Evolutionary conservation across 2,797 vertebrate genomes (phyloP).

Genomic region (Phoxinus dragarum): DNA sequence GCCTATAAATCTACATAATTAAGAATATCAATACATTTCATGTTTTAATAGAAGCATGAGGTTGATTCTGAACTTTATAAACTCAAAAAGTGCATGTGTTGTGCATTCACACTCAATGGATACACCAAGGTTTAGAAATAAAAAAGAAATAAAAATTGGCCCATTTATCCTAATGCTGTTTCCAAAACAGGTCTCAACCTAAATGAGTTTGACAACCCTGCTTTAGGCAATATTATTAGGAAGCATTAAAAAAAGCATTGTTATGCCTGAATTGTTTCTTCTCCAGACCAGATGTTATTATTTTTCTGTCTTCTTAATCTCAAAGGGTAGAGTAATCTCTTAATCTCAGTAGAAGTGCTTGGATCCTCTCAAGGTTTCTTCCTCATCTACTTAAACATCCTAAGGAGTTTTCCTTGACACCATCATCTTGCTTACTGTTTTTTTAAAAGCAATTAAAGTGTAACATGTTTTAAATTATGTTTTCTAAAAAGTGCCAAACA

Average conservation of each 20-base stretch:
- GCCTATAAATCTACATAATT: not conserved
- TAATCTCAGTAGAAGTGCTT: not conserved
- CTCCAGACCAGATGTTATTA: not conserved
- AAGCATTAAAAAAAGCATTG: not conserved
- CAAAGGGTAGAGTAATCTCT: not conserved
- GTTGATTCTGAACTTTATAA: not conserved
- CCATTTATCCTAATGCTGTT: not conserved
- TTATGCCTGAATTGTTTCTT: not conserved
- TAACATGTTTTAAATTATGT: not conserved
- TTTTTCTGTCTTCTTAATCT: not conserved
- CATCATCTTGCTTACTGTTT: not conserved
- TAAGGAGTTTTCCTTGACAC: not conserved
- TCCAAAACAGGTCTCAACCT: conserved; percentile 3
- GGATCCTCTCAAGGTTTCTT: not conserved
- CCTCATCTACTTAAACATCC: not conserved
- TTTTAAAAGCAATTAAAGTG: not conserved
- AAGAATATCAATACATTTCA: not conserved
- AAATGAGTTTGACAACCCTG: not conserved
- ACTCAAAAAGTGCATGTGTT: conserved; percentile 12
- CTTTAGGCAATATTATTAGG: not conserved
- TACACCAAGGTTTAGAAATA: not conserved
- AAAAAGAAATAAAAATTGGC: not conserved
- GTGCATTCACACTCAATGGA: not conserved
- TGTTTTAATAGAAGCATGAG: not conserved
- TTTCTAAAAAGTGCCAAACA: not conserved